Evolutionary conservation across 1,140 invertebrate genomes (phyloP).

Genomic region (Pseudomyrmex dendroicus): DNA sequence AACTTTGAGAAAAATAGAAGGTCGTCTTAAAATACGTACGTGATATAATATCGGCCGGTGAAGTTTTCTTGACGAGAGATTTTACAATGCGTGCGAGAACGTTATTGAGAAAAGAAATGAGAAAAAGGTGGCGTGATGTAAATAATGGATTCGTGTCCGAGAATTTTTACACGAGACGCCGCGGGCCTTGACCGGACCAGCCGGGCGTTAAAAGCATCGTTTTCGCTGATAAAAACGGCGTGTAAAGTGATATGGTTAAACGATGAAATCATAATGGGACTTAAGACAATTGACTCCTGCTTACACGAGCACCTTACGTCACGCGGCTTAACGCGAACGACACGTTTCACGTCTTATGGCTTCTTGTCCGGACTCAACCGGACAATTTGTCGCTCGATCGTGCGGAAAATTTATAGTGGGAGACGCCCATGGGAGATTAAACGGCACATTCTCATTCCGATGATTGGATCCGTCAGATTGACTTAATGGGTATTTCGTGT

Average conservation of each 20-base stretch:
- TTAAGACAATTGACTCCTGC: conserved; percentile 53
- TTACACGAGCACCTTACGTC: conserved; percentile 54
- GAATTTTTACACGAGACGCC: conserved; percentile 30
- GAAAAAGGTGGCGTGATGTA: conserved; percentile 35
- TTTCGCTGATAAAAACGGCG: conserved; percentile 1
- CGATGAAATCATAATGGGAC: conserved; percentile 60
- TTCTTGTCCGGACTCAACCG: conserved; percentile 61
- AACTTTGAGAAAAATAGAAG: too few species aligned
- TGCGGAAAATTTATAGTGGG: conserved; percentile 13
- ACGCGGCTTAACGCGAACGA: conserved; percentile 56
- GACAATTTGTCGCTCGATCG: conserved; percentile 62
- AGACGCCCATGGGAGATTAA: background rate
- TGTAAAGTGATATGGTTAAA: conserved; percentile 46
- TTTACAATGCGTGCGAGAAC: background rate
- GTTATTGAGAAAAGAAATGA: background rate
- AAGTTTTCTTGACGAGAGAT: too few species aligned
- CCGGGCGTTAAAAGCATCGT: conserved; percentile 35
- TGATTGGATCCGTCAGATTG: too few species aligned
- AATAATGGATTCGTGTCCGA: conserved; percentile 31
- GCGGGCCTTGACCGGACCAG: conserved; percentile 48
- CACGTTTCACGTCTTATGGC: conserved; percentile 63
- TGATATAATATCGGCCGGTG: too few species aligned
- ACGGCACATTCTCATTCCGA: too few species aligned
- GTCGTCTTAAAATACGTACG: too few species aligned
- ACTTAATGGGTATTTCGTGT: too few species aligned